Base-by-base conservation (phyloP, 2,113 vertebrate genomes). In the Salvelinus alpinus region DNA sequence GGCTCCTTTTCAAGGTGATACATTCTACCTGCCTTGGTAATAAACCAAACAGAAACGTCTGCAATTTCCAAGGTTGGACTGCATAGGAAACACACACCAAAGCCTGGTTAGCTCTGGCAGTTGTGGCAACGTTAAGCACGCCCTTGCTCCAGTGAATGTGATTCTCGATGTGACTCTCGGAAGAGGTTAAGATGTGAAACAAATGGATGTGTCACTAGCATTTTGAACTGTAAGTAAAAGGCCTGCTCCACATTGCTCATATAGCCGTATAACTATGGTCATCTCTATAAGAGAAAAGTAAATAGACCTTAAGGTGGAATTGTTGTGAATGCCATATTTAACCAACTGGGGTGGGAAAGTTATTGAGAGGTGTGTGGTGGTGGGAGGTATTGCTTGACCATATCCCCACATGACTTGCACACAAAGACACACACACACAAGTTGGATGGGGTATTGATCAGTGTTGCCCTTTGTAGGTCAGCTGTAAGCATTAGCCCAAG, bases 381-480 rank as follows among this genome's bases (percentile, higher is more conserved):
- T 12, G 38, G 9, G 9, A 44, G 9, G 38, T 44, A 44, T 57
- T 57, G 13, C 54, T 57, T 57, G 14, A 57, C 54, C 20, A 57
- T 57, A 18, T 57, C 20, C 54, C 54, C 13, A 44, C 2, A 20
- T 57, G 54, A 20, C 18, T 20, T 38, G 64, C 20, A 71, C 62
- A 0, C 16, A 68, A 14, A 67, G 14, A 34, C 31, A 34, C 29
- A 68, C n/a, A 71, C 25, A 25, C 20, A 81, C 74, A 71, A 57
- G 14, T 74, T 64, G 65, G 73, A 68, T 77, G 44, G 69, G 76
- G 73, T 77, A 67, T 64, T 78, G 74, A 86, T 64, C 79, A 67
- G 79, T 76, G 68, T 82, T 81, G 81, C 72, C 34, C 34, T 34
- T 34, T 34, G 34, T 34, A 34, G 6, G 34, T 7, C 60, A 57